A percentile compares a stretch with the other conserved stretches of the same genome.
Conservation (phyloP, 2,888 invertebrate species). For the Himalopsyche kuldschensis region DNA sequence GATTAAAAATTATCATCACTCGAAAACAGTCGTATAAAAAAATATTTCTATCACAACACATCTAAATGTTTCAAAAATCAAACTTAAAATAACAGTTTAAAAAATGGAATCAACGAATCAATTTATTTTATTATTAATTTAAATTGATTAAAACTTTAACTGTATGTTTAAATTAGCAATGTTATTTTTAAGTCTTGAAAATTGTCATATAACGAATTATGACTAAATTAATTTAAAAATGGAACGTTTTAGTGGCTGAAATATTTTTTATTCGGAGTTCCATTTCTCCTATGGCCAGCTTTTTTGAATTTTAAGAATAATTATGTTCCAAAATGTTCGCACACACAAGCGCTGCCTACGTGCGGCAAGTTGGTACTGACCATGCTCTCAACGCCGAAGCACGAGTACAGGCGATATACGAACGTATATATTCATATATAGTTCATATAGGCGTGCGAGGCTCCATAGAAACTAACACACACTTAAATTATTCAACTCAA, state of each 20-base stretch:
- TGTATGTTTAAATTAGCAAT: background rate
- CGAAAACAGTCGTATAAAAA: background rate
- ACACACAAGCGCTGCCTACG: slow-evolving; percentile 22
- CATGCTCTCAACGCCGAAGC: slow-evolving; percentile 4
- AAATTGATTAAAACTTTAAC: background rate
- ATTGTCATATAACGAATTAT: background rate
- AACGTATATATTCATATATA: slow-evolving; percentile 5
- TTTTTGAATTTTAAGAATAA: slow-evolving; percentile 3
- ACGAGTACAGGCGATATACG: slow-evolving; percentile 9
- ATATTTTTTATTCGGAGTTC: slow-evolving; percentile 7
- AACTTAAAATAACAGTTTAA: background rate
- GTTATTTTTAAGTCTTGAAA: background rate
- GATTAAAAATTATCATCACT: background rate
- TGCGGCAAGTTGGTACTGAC: slow-evolving; percentile 22
- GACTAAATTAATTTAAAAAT: background rate
- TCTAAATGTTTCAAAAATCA: slow-evolving; percentile 6
- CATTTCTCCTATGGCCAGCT: background rate
- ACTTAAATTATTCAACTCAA: background rate
- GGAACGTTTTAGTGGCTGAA: background rate
- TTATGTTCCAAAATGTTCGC: slow-evolving; percentile 12
- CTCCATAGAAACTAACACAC: background rate
- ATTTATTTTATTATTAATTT: background rate
- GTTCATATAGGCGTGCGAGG: slow-evolving; percentile 3
- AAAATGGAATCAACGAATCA: background rate
- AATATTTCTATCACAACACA: slow-evolving; percentile 17